These are phyloP conservation scores for Macrochelys suwanniensis DNA, from an alignment of 2,797 vertebrate genomes.

Conservation along the genomic window DNA sequence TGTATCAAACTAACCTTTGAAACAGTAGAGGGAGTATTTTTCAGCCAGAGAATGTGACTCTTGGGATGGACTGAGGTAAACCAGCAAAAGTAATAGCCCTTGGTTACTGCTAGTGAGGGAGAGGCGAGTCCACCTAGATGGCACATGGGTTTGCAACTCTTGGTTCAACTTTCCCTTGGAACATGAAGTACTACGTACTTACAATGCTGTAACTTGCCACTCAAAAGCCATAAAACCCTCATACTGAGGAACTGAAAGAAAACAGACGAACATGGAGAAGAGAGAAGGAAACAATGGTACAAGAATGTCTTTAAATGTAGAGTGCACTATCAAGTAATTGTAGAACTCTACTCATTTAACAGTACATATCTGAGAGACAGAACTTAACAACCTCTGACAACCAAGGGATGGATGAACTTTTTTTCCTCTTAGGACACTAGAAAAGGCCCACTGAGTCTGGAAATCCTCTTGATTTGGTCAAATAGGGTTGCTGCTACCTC, in stretches of 20 bases:
- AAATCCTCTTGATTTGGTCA: background rate
- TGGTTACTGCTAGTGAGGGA: background rate
- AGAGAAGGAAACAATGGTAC: background rate
- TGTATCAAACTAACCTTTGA: background rate
- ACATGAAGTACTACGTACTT: background rate
- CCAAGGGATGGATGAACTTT: background rate
- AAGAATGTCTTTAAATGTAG: background rate
- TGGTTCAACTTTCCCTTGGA: background rate
- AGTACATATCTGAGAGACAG: background rate
- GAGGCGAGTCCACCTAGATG: background rate
- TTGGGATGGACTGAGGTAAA: background rate
- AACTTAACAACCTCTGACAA: background rate
- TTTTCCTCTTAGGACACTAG: background rate
- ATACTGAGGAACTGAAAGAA: background rate
- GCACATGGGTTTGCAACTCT: background rate
- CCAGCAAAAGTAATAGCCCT: background rate
- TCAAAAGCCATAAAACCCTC: background rate
- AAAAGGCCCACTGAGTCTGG: background rate
- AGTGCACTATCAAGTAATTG: background rate
- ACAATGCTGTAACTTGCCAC: background rate
- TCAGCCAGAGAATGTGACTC: background rate
- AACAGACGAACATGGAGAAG: background rate
- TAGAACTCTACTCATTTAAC: background rate
- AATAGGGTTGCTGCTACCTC: no score
- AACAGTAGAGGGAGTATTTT: background rate